A percentile compares a stretch with the other conserved stretches of the same genome.
Evolutionary conservation across 2,113 vertebrate species (phyloP).

Genomic region (Oxyura jamaicensis): DNA sequence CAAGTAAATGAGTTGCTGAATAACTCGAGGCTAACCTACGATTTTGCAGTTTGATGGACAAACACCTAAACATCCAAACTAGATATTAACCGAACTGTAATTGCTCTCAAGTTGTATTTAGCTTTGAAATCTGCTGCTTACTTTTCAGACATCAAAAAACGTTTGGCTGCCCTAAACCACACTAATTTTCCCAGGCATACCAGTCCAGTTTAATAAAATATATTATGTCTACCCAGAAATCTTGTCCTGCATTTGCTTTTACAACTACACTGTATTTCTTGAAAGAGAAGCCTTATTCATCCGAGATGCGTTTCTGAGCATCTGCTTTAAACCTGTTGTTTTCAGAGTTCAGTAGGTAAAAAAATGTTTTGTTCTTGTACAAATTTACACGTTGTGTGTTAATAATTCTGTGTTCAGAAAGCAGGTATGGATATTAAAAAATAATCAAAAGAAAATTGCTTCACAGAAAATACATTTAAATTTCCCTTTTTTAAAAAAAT

Average conservation of each 20-base stretch:
- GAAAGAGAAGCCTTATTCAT: background rate
- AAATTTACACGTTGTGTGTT: conserved; percentile 12
- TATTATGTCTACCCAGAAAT: background rate
- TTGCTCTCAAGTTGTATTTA: background rate
- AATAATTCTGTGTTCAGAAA: conserved; percentile 32
- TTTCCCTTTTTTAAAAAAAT: background rate
- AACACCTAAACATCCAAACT: background rate
- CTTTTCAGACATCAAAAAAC: background rate
- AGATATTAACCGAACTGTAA: background rate
- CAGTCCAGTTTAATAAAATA: background rate
- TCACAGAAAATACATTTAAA: conserved; percentile 11
- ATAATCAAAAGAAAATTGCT: background rate
- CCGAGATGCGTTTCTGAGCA: background rate
- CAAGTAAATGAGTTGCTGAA: background rate
- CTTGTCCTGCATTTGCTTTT: background rate
- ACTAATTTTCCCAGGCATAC: background rate
- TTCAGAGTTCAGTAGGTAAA: background rate
- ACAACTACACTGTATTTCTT: background rate
- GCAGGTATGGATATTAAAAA: conserved; percentile 7
- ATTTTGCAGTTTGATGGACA: background rate
- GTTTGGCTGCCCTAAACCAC: background rate
- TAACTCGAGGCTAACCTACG: background rate
- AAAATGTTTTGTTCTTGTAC: background rate
- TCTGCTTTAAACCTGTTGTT: background rate
- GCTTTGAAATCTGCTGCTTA: background rate